Percentiles rank a stretch among this genome's conserved stretches.
Conservation (phyloP, 2,113 vertebrate genomes). For the Coracopsis vasa region DNA sequence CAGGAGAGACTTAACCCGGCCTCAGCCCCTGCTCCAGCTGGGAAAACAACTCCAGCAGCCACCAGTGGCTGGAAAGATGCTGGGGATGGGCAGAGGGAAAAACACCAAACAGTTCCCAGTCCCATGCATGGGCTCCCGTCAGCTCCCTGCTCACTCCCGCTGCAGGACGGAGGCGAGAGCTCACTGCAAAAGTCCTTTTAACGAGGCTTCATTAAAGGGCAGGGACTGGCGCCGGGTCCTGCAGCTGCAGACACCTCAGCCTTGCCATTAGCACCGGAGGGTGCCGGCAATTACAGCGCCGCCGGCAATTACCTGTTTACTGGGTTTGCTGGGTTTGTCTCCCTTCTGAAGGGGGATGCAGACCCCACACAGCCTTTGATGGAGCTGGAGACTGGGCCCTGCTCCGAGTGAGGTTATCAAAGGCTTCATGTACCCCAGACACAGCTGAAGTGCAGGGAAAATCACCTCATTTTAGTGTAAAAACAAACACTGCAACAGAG, state of each 20-base stretch:
- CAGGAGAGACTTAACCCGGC: not conserved
- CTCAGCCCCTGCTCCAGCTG: not conserved
- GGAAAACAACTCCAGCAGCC: not conserved
- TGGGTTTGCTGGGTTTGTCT: not conserved
- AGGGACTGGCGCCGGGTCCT: not conserved
- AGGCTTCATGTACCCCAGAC: not conserved
- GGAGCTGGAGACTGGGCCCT: not conserved
- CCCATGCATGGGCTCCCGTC: not conserved
- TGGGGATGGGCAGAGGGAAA: not conserved
- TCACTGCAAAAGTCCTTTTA: not conserved
- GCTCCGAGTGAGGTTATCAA: not conserved
- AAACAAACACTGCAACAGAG: not conserved
- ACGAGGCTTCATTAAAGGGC: not conserved
- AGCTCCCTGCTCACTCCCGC: rapidly evolving
- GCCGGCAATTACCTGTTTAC: not conserved
- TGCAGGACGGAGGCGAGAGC: not conserved
- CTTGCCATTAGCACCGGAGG: not conserved
- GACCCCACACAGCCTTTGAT: not conserved
- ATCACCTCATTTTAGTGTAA: not conserved
- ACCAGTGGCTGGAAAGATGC: rapidly evolving
- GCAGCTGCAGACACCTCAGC: not conserved
- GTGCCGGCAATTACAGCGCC: not conserved
- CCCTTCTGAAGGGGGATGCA: not conserved
- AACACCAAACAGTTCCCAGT: not conserved
- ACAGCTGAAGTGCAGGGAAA: not conserved